Base-by-base conservation (phyloP, 2,113 vertebrate genomes). In the Alaudala cheleensis region DNA sequence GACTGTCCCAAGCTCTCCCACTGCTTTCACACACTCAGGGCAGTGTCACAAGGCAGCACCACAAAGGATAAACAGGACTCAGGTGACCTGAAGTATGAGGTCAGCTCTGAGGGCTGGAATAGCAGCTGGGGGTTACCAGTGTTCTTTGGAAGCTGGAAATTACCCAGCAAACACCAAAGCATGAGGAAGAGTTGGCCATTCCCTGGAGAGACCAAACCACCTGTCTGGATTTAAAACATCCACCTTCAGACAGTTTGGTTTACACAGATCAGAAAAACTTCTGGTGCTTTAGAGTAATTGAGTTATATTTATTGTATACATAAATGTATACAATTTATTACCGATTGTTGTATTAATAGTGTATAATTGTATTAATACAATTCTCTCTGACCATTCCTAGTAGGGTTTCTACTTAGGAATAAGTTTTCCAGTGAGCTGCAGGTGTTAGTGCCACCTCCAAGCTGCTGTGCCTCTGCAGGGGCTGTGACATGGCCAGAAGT, bases 1-100 rank as follows among this genome's bases (percentile, higher is more conserved):
- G 50, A 42, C 23, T 8, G 2, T 6, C 44, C 34, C 11, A 40
- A 0, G 1, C 40, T 4, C 37, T 51, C 3, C 3, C 5, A 6
- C 8, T 2, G 25, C 11, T 50, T 49, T 44, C 20, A 60, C 33
- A 50, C 7, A 10, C 20, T 4, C 18, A 1, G 14, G 34, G 37
- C 23, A n/a, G 20, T 5, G 70, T 10, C 58, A 49, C 1, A 0
- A 39, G 45, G 49, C 34, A 80, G 33, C 3, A 28, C 13, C 56
- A 47, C 7, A 21, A 33, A 28, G 28, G 34, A 45, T 6, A 20
- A 57, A 45, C 45, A 11, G 2, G 6, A 6, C 11, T 6, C 19
- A 33, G 49, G 1, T 45, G 61, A 31, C 21, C 47, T 51, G 56
- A 54, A 56, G 31, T 1, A 37, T 7, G 25, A 65, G n/a, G 31